phyloP scores from a whole-genome alignment of 2,797 vertebrate species.

The Catostomus latipinnis region DNA sequence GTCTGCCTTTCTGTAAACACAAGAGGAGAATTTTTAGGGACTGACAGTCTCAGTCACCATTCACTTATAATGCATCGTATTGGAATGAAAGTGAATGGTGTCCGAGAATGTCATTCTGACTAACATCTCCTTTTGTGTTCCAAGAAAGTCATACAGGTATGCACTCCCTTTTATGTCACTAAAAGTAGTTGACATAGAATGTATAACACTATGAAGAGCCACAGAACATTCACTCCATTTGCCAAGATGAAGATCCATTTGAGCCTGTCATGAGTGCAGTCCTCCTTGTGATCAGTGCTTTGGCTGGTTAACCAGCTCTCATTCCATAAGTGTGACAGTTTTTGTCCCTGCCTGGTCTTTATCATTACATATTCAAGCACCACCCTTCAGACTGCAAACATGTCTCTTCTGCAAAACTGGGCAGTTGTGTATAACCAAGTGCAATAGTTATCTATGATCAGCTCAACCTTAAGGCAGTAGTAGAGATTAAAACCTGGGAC shows the following conservation, averaged over 20 bases:
- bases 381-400: slow-evolving; percentile 12
- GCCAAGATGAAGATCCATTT: not conserved
- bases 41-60: too few species aligned
- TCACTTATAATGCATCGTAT: too few species aligned
- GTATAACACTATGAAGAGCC: slow-evolving; percentile 2
- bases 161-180: not conserved
- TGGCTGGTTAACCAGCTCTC: slow-evolving; percentile 17
- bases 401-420: slow-evolving; percentile 33
- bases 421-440: slow-evolving; percentile 13
- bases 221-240: too few species aligned
- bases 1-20: not conserved
- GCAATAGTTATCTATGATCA: slow-evolving; percentile 34
- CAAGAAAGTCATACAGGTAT: too few species aligned
- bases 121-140: too few species aligned
- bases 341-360: slow-evolving; percentile 25
- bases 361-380: slow-evolving; percentile 42
- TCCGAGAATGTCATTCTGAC: too few species aligned
- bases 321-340: slow-evolving; percentile 49
- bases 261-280: not conserved
- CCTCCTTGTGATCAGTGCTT: slow-evolving; percentile 5
- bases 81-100: too few species aligned
- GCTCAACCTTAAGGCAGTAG: slow-evolving; percentile 26
- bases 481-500: slow-evolving; percentile 40
- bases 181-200: slow-evolving; percentile 11
- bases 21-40: too few species aligned